Conservation (phyloP, 2,797 vertebrate genomes). For the Sarcophilus harrisii region DNA sequence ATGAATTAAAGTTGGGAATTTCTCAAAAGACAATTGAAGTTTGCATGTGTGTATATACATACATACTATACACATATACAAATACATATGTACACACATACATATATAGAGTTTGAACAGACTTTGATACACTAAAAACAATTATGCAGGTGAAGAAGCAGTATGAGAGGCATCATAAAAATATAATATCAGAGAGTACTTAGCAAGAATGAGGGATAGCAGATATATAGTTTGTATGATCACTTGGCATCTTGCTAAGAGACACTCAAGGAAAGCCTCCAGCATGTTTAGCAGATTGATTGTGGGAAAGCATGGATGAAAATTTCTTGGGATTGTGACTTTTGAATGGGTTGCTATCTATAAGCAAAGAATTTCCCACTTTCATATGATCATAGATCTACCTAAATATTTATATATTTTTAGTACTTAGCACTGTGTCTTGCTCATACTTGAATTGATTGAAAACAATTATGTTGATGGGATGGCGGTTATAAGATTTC, state of each 20-base stretch:
- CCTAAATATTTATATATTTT: not conserved
- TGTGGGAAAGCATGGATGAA: not conserved
- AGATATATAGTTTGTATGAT: not conserved
- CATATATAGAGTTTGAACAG: not conserved
- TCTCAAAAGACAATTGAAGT: not conserved
- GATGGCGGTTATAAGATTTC: not conserved
- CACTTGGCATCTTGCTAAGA: not conserved
- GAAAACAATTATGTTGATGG: not conserved
- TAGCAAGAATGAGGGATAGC: not conserved
- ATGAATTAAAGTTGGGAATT: not conserved
- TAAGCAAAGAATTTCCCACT: not conserved
- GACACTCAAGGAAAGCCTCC: not conserved
- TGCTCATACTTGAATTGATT: not conserved
- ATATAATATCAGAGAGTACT: not conserved
- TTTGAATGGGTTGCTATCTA: not conserved
- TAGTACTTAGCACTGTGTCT: not conserved
- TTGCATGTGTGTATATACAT: not conserved
- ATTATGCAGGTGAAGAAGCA: not conserved
- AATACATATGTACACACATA: too few species aligned
- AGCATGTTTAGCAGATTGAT: not conserved
- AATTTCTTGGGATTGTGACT: not conserved
- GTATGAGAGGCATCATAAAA: not conserved
- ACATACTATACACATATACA: too few species aligned
- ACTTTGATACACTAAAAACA: not conserved
- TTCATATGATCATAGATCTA: not conserved